Base-by-base conservation (phyloP, 2,888 invertebrate species). In the Tupiocoris notatus region DNA sequence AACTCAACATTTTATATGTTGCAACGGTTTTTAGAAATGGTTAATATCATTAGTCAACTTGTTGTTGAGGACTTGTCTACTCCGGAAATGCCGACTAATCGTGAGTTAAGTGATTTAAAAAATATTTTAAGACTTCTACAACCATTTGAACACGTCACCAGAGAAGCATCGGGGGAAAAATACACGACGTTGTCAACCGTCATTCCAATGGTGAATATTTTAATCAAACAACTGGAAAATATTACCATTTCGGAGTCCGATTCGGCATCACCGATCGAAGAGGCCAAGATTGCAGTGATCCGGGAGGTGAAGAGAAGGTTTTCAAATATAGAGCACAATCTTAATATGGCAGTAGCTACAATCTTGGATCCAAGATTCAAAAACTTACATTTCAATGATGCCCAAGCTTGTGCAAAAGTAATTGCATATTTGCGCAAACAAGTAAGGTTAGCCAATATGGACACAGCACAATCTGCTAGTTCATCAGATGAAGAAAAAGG, bases 21-120 rank as follows among this genome's bases (percentile, higher is more conserved):
- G n/a, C n/a, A n/a, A n/a, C n/a, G n/a, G n/a, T n/a, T n/a, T n/a
- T n/a, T n/a, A 7, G 18, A n/a, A n/a, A 64, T 75, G 75, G 64
- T 23, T 20, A 9, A 7, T 3, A 54, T 75, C 1, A 7, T 61
- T 2, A 62, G 67, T 39, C 61, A 75, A 56, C 9, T 75, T 6
- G 20, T 75, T 7, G 17, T 75, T 22, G 75, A 65, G n/a, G 75
- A 64, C 57, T 20, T 12, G 9, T 21, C 54, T 20, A 56, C 64
- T 65, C 75, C 75, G 2, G 75, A 75, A 56, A 65, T 75, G 65
- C 64, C 58, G 9, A 65, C 9, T 24, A 65, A 65, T 18, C 65
- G 59, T 7, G 75, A 58, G n/a, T 9, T 66, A 16, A 7, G 1
- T 6, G 9, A 1, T n/a, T 6, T 25, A 20, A 64, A 17, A 64